A percentile compares a stretch with the other conserved stretches of the same genome.
Conservation (phyloP, 1,140 invertebrate genomes). For the Leptonema lineaticorne region DNA sequence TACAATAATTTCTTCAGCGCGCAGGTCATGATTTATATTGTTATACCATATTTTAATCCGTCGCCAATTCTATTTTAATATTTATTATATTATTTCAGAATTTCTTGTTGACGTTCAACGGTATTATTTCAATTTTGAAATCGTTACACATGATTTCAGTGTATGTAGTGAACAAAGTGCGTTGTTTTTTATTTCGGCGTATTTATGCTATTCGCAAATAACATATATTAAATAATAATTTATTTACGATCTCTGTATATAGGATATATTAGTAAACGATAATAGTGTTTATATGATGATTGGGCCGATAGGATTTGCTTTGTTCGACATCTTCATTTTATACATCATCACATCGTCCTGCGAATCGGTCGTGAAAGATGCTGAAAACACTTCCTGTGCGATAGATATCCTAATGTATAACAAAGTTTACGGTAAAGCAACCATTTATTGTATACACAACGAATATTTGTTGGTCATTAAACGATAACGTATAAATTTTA, state of each 20-base stretch:
- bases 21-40: not conserved
- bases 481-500: too few species aligned
- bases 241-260: too few species aligned
- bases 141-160: constrained; percentile 8
- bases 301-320: not conserved
- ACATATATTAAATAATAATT: too few species aligned
- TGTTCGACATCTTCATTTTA: constrained; percentile 28
- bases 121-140: constrained; percentile 24
- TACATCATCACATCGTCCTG: constrained; percentile 39
- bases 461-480: not conserved
- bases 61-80: not conserved
- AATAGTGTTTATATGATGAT: constrained; percentile 3
- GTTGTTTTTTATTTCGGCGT: too few species aligned
- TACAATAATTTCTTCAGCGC: constrained; percentile 17
- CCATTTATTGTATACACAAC: not conserved
- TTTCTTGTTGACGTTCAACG: constrained; percentile 23
- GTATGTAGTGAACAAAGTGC: not conserved
- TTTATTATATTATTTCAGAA: constrained; percentile 27
- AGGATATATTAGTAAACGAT: too few species aligned
- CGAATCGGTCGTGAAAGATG: constrained; percentile 28
- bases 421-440: not conserved
- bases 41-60: not conserved
- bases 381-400: constrained; percentile 13
- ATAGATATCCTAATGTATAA: constrained; percentile 12
- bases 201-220: too few species aligned